Conservation (phyloP, 2,113 vertebrate species). For the Acrocephalus arundinaceus region DNA sequence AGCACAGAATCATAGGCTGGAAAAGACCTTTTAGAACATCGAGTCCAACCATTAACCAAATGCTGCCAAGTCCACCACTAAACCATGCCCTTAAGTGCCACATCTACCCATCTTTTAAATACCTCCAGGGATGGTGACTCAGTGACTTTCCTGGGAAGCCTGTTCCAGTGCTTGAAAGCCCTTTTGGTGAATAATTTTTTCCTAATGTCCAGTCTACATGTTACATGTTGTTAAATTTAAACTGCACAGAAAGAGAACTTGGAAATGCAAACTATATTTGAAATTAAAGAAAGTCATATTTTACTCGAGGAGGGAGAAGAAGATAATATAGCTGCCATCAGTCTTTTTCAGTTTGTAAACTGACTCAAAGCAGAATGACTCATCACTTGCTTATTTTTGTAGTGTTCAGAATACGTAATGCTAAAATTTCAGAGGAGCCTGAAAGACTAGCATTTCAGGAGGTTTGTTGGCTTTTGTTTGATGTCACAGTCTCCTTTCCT, state of each 20-base stretch:
- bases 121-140: neutral
- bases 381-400: neutral
- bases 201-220: neutral
- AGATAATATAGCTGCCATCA: neutral
- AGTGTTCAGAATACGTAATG: neutral
- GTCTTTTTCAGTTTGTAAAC: neutral
- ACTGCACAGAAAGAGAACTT: neutral
- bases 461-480: neutral
- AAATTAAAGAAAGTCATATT: neutral
- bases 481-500: neutral
- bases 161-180: neutral
- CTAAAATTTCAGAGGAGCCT: neutral
- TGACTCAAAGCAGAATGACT: neutral
- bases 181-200: neutral
- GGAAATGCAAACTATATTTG: neutral
- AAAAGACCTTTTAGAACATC: neutral
- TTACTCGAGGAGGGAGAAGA: neutral
- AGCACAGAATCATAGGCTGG: neutral
- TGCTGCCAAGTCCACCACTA: neutral
- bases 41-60: neutral
- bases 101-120: neutral
- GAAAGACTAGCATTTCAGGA: neutral
- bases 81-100: neutral
- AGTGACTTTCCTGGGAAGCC: neutral
- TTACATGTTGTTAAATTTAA: neutral